Base-by-base conservation (phyloP, 2,888 invertebrate genomes). In the Lasioglossum calceatum region DNA sequence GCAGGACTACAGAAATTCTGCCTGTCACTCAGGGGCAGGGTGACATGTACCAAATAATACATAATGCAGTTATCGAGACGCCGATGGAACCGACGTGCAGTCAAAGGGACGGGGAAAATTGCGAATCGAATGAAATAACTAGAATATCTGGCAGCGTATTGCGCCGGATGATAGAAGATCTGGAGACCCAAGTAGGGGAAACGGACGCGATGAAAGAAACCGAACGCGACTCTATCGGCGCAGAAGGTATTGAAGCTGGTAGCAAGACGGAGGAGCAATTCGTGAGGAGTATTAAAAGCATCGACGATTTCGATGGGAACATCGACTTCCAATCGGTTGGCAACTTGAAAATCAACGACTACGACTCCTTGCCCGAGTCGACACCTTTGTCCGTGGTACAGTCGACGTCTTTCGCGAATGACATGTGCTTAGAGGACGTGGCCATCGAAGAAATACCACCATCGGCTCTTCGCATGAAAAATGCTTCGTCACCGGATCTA, bases 191-290 rank as follows among this genome's bases (percentile, higher is more conserved):
- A 42, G 3, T 36, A 4, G 39, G 32, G 0, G 61, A 79, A 2
- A 3, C 44, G n/a, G 16, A 19, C 5, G 8, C 19, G n/a, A 39
- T 77, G 14, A 19, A 75, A 4, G 61, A 64, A 14, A 50, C 47
- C 0, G 8, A 79, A 36, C 32, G 61, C 3, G 44, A 79, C 0
- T n/a, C 77, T 3, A 27, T 70, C 4, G 67, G 50, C 12, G 74
- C 88, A 81, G 84, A 87, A 67, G 73, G 78, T 67, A 78, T 87
- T 44, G 87, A 79, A 0, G 67, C 76, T 27, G 92, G 91, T 91
- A 93, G 93, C 42, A 93, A 93, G 67, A 85, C 78, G 2, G 91
- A 93, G 93, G 93, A 50, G 87, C 81, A 32, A 88, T 93, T 93
- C 80, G 91, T 92, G 16, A 54, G 23, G 23, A 54, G 54, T 54